Percentiles rank a stretch among this genome's conserved stretches.
These are phyloP conservation scores for Dryomyza anilis DNA, from an alignment of 2,888 invertebrate genomes.

Conservation along the genomic window DNA sequence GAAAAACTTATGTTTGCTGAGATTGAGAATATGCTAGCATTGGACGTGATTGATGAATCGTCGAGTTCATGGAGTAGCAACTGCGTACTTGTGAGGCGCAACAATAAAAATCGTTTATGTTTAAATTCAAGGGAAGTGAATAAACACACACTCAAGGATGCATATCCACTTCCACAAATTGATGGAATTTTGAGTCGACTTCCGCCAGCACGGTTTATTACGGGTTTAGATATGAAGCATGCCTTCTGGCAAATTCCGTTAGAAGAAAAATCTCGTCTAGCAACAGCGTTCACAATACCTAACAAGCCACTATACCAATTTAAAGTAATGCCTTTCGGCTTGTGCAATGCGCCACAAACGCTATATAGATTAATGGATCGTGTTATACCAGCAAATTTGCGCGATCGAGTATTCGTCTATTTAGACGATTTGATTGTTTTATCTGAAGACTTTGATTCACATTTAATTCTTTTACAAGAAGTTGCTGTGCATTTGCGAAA, in stretches of 20 bases:
- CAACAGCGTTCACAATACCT: slow-evolving; percentile 4
- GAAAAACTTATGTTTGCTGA: slow-evolving; percentile 34
- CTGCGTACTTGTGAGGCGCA: slow-evolving; percentile 38
- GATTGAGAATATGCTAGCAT: slow-evolving; percentile 44
- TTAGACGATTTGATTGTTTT: slow-evolving; percentile 25
- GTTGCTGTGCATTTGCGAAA: slow-evolving; percentile 13
- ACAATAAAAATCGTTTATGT: slow-evolving; percentile 36
- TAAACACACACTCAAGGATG: neutral
- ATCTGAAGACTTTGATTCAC: slow-evolving; percentile 12
- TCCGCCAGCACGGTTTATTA: neutral
- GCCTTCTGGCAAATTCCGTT: neutral
- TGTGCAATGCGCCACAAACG: neutral
- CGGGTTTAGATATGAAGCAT: neutral
- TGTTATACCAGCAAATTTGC: slow-evolving; percentile 11
- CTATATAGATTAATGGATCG: neutral
- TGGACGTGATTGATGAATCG: slow-evolving; percentile 43
- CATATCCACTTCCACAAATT: neutral
- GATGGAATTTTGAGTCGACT: neutral
- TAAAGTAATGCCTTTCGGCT: neutral
- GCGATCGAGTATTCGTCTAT: slow-evolving; percentile 23
- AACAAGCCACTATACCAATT: neutral
- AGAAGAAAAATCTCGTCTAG: neutral
- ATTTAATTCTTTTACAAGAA: slow-evolving; percentile 3
- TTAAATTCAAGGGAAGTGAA: slow-evolving; percentile 45
- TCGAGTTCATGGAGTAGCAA: slow-evolving; percentile 43